Conservation (phyloP, 1,140 invertebrate species). For the Drosophila triauraria region DNA sequence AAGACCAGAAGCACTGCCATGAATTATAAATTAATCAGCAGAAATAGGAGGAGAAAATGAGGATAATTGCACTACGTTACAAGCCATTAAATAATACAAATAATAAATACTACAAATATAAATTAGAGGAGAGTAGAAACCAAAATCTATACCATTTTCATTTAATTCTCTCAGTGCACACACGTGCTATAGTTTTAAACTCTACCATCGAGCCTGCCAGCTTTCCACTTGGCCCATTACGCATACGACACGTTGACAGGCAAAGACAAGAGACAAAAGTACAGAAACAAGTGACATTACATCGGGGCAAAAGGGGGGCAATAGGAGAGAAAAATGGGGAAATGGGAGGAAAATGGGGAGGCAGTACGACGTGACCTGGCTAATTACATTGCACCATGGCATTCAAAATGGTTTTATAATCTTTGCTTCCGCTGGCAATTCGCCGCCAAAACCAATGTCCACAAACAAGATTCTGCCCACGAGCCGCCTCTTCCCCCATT, state of each 20-base stretch:
- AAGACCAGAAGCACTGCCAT: neutral
- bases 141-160: neutral
- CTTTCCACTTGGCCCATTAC: slow-evolving; percentile 24
- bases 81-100: neutral
- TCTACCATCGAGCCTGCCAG: neutral
- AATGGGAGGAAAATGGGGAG: neutral
- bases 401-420: slow-evolving; percentile 77
- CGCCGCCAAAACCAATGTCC: slow-evolving; percentile 35
- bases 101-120: too few species aligned
- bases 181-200: neutral
- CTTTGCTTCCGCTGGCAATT: slow-evolving; percentile 74
- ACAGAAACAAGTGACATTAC: neutral
- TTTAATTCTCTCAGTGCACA: too few species aligned
- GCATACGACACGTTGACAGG: slow-evolving; percentile 53
- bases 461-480: slow-evolving; percentile 26
- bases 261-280: slow-evolving; percentile 8
- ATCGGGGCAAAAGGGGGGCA: neutral
- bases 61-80: neutral
- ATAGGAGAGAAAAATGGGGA: neutral
- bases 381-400: slow-evolving; percentile 70
- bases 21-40: too few species aligned
- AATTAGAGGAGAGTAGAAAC: neutral
- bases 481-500: slow-evolving; percentile 41
- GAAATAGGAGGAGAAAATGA: neutral
- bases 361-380: slow-evolving; percentile 35